Conservation (phyloP, 2,888 invertebrate genomes). For the Acanthococcus lagerstroemiae region DNA sequence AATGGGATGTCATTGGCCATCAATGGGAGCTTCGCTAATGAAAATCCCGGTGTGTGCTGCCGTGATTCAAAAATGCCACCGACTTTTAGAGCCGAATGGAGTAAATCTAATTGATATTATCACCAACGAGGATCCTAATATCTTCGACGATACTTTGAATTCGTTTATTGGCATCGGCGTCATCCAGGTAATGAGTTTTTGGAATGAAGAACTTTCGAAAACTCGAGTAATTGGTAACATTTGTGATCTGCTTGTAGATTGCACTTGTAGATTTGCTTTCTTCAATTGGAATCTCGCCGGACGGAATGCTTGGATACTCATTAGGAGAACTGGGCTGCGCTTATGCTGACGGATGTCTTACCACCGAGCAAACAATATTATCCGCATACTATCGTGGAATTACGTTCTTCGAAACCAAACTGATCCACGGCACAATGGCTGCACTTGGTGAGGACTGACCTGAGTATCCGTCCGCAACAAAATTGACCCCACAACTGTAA, state of each 20-base stretch:
- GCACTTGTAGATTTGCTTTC: conserved; percentile 55
- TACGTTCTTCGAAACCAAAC: conserved; percentile 58
- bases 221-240: too few species aligned
- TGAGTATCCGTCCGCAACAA: too few species aligned
- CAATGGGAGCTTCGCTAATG: conserved; percentile 58
- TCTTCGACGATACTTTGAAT: conserved; percentile 56
- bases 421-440: conserved; percentile 76
- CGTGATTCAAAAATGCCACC: conserved; percentile 51
- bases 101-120: conserved; percentile 54
- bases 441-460: conserved; percentile 58
- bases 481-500: too few species aligned
- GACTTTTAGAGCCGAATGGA: conserved; percentile 49
- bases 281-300: conserved; percentile 53
- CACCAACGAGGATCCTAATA: conserved; percentile 49
- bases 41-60: conserved; percentile 54
- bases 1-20: conserved; percentile 65
- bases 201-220: too few species aligned
- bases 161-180: conserved; percentile 66
- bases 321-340: conserved; percentile 93
- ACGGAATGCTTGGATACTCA: conserved; percentile 76
- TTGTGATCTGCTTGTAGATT: conserved; percentile 43
- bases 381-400: conserved; percentile 73
- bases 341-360: too few species aligned
- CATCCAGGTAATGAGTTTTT: conserved; percentile 47
- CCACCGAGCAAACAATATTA: conserved; percentile 75